These are phyloP conservation scores for Loxodonta africana DNA, from an alignment of 2,113 vertebrate species.

Conservation along the genomic window DNA sequence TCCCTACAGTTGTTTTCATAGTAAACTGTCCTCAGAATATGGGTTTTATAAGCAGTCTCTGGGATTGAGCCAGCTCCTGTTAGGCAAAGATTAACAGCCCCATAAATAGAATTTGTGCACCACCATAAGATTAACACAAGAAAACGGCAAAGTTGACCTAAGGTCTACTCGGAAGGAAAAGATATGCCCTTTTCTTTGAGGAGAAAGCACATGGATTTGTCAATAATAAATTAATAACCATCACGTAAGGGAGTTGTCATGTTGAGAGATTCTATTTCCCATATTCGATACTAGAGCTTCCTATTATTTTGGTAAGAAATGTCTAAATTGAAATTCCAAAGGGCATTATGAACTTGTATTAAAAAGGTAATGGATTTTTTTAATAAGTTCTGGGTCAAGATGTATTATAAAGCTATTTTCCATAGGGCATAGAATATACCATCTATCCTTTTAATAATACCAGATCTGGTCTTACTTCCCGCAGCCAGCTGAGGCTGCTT, in stretches of 20 bases:
- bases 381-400: conserved; percentile 89
- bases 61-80: background rate
- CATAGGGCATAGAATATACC: conserved; percentile 81
- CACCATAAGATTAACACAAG: background rate
- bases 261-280: conserved; percentile 66
- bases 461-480: conserved; percentile 79
- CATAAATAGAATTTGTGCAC: conserved; percentile 16
- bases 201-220: conserved; percentile 69
- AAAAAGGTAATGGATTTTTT: conserved; percentile 87
- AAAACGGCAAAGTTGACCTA: conserved; percentile 40
- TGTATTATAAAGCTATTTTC: conserved; percentile 87
- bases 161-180: conserved; percentile 51
- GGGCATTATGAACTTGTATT: conserved; percentile 87
- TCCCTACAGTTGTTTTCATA: background rate
- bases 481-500: conserved; percentile 89
- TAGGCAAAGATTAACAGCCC: conserved; percentile 59
- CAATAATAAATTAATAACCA: conserved; percentile 76
- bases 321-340: conserved; percentile 85
- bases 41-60: background rate
- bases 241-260: conserved; percentile 60
- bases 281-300: conserved; percentile 73
- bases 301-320: conserved; percentile 86
- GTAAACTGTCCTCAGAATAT: background rate
- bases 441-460: conserved; percentile 80
- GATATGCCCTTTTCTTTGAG: background rate